Evolutionary conservation across 2,797 vertebrate genomes (phyloP).

Genomic region (Neostethus bicornis): DNA sequence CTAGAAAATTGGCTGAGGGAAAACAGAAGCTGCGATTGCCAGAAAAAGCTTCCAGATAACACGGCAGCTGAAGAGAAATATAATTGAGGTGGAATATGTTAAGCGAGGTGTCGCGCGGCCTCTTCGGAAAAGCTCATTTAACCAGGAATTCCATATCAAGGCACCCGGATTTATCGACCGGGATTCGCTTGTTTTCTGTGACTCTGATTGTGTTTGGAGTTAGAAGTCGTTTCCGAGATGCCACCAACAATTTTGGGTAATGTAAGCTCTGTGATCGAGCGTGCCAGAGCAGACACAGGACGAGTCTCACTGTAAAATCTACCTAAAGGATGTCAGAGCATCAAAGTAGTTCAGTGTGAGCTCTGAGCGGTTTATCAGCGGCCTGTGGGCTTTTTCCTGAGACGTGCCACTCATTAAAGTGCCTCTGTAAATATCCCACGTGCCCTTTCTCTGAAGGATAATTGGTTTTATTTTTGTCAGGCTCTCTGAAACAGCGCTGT

Average conservation of each 20-base stretch:
- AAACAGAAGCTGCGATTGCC: conserved; percentile 99
- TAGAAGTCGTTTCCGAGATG: conserved; percentile 87
- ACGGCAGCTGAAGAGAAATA: conserved; percentile 98
- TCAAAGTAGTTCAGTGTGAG: conserved; percentile 34
- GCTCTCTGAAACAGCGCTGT: conserved; percentile 76
- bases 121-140: conserved; percentile 95
- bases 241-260: too few species aligned
- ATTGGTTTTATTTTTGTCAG: conserved; percentile 82
- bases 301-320: too few species aligned
- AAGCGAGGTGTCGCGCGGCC: conserved; percentile 98
- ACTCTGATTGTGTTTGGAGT: conserved; percentile 85
- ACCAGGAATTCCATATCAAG: conserved; percentile 95
- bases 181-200: conserved; percentile 83
- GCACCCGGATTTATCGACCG: conserved; percentile 87
- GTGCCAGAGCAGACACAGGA: too few species aligned
- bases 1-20: conserved; percentile 99
- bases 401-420: conserved; percentile 61
- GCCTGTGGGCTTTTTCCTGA: conserved; percentile 51
- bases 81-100: conserved; percentile 99
- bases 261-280: conserved; percentile 82
- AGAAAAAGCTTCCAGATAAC: conserved; percentile 99
- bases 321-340: conserved; percentile 3
- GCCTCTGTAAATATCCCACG: conserved; percentile 66
- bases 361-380: too few species aligned
- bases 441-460: conserved; percentile 71